A percentile compares a stretch with the other conserved stretches of the same genome.
Conservation (phyloP, 2,888 invertebrate species). For the Altica lythri region DNA sequence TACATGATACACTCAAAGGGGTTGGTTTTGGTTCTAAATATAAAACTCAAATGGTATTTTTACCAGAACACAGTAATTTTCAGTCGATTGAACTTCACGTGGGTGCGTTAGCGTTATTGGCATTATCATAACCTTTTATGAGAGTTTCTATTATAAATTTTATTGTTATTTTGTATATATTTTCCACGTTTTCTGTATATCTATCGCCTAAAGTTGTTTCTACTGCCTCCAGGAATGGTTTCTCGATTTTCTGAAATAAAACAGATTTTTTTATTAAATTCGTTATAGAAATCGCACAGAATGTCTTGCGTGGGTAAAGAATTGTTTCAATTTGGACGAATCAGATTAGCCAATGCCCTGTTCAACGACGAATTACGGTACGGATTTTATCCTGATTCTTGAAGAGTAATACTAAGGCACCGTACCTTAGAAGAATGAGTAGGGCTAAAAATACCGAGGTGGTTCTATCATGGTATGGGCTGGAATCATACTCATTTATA, state of each 20-base stretch:
- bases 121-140: constrained; percentile 74
- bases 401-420: no score
- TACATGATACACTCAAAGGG: constrained; percentile 31
- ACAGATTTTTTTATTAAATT: no score
- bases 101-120: constrained; percentile 46
- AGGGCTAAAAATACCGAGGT: no score
- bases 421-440: no score
- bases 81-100: constrained; percentile 46
- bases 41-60: constrained; percentile 30
- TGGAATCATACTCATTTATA: no score
- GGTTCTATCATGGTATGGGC: no score
- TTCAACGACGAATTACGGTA: no score
- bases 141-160: constrained; percentile 85
- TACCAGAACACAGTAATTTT: constrained; percentile 25
- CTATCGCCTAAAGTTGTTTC: constrained; percentile 84
- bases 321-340: no score
- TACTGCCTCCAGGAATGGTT: constrained; percentile 85
- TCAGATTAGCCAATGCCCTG: no score
- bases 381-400: no score
- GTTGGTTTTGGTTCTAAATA: constrained; percentile 30
- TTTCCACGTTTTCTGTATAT: constrained; percentile 87
- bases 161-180: constrained; percentile 86
- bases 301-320: no score
- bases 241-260: constrained; percentile 79
- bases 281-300: no score